Evolutionary conservation across 2,113 vertebrate genomes (phyloP), one percentile per base, ranked within the genome.

Genomic region (Sceloporus undulatus): DNA sequence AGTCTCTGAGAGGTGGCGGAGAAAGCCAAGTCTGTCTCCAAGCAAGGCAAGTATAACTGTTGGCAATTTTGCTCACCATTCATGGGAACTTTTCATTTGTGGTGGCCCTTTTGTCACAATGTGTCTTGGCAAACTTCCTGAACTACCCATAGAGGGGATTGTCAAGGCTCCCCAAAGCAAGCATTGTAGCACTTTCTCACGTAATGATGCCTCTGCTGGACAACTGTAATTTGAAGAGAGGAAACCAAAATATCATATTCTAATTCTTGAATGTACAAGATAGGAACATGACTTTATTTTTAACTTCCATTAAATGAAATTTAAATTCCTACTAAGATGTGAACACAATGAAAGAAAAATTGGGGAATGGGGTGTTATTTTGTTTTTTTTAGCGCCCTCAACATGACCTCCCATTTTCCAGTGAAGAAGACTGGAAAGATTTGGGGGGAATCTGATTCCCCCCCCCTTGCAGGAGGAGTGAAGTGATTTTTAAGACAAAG

Each of bases 1-100:
- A 0, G 98, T 99, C 71, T 99, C 99, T 0, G 99, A 99, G 94
- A 97, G 98, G 91, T 99, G 98, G 99, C 99, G 92, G 99, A 99
- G 91, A 99, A 99, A 92, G 99, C 99, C 52, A 98, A 98, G 96
- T 97, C 89, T 99, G 98, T 92, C 96, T 99, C 34, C 98, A 99
- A 95, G 99, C 98, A 92, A 98, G 98, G 99, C 99, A 86, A 97
- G 95, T 56, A 25, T 85, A 23, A 34, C 54, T 89, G 14, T 91
- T 88, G 21, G 85, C 54, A 73, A 65, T 5, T 88, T 0, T 86
- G 85, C 52, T 0, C 0, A 54, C 25, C 77, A 19, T 14, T 38
- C n/a, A 18, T 27, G 11, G 38, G 9, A 59, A 38, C 27, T 74
- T 4, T 0, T 13, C 19, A 74, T 16, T 18, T 2, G 52, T 75